A percentile compares a stretch with the other conserved stretches of the same genome.
Evolutionary conservation across 2,113 vertebrate genomes (phyloP).

Genomic region (Upupa epops): DNA sequence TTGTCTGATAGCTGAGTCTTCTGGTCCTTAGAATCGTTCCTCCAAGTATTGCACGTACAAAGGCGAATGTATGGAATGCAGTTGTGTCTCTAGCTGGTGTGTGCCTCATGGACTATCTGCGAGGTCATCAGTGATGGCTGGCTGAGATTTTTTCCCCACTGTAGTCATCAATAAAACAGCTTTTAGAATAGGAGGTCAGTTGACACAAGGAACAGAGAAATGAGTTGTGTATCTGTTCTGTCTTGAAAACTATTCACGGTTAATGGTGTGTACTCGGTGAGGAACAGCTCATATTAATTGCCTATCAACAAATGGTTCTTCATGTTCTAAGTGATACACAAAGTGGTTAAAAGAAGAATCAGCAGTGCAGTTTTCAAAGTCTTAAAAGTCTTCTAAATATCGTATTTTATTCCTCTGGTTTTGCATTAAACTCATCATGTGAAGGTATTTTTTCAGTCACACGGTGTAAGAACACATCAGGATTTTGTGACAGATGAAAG

Average conservation of each 20-base stretch:
- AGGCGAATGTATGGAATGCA: neutral
- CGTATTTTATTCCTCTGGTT: neutral
- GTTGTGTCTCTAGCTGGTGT: neutral
- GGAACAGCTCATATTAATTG: neutral
- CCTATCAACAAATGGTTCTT: neutral
- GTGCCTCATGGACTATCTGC: neutral
- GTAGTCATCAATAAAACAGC: neutral
- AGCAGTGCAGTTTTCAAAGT: neutral
- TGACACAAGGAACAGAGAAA: neutral
- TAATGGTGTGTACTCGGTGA: neutral
- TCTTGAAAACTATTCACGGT: neutral
- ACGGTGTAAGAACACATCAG: neutral
- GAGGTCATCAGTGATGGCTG: neutral
- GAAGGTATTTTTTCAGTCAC: constrained; percentile 22
- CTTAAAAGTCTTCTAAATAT: neutral
- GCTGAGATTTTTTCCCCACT: neutral
- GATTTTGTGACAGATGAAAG: constrained; percentile 41
- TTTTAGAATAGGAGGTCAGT: neutral
- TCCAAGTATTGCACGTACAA: neutral
- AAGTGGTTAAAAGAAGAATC: neutral
- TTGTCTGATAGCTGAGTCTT: neutral
- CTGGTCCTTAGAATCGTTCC: neutral
- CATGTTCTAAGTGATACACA: neutral
- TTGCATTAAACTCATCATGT: constrained; percentile 36
- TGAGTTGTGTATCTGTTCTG: neutral